Conservation (phyloP, 2,888 invertebrate species). For the Spisula solida region DNA sequence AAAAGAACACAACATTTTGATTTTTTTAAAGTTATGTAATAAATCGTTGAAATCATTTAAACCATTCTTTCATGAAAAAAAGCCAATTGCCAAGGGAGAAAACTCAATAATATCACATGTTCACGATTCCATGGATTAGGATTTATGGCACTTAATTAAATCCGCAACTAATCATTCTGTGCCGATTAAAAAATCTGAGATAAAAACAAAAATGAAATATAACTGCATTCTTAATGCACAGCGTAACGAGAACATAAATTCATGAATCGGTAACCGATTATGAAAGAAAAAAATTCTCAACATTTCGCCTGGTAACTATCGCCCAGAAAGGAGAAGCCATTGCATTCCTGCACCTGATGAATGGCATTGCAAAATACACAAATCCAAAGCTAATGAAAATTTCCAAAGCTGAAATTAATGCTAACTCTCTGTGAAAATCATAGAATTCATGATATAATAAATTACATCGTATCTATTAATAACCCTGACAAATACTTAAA, state of each 20-base stretch:
- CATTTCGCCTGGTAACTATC: neutral
- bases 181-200: neutral
- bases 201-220: constrained; percentile 13
- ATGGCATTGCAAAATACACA: neutral
- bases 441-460: neutral
- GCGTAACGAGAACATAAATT: neutral
- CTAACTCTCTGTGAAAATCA: neutral
- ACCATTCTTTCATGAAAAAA: neutral
- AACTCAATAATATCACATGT: neutral
- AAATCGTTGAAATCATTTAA: neutral
- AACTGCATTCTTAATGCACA: constrained; percentile 10
- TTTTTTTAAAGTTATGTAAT: no score
- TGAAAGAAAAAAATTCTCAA: neutral
- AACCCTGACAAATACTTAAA: neutral
- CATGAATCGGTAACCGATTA: neutral
- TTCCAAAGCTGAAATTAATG: neutral
- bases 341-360: neutral
- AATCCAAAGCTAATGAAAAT: neutral
- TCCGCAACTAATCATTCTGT: constrained; percentile 12
- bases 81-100: neutral
- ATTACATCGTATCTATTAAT: constrained; percentile 3
- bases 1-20: no score
- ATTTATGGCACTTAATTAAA: constrained; percentile 11
- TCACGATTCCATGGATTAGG: neutral
- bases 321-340: constrained; percentile 3